Evolutionary conservation across 2,113 vertebrate species (phyloP), one percentile per base, ranked within the genome.

Genomic region (Carassius auratus): DNA sequence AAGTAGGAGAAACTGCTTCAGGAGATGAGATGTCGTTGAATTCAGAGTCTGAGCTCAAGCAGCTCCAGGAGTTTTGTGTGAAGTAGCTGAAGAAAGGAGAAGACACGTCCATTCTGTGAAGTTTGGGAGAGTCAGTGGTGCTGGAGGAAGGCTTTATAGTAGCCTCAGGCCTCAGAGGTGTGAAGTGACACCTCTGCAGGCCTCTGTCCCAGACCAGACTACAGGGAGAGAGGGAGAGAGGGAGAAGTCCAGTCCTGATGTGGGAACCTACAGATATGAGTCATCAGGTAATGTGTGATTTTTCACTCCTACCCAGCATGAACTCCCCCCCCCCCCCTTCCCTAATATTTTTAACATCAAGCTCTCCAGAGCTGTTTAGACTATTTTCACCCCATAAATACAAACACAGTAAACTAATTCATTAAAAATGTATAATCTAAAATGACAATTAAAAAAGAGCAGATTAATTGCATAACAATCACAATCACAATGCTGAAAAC

Each of bases 101-200:
- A 52, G 85, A 85, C 15, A 62, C 26, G 59, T 88, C 85, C 90
- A 92, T 92, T 83, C 64, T 87, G 55, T 62, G 33, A 84, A 81
- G 82, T 85, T 64, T 86, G 76, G 83, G 86, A 79, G 52, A 17
- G 42, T 64, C 9, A 73, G 81, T 81, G 23, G 87, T 81, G 59
- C 69, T 38, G 64, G 73, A 88, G 83, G 76, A 77, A 73, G 69
- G 85, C 87, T 93, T 91, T 93, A 93, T 93, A 84, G 86, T 45
- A 26, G 82, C 66, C 64, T 13, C 50, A 45, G 75, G 42, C 36
- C 62, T 71, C 71, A 48, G 90, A 93, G 91, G 92, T 93, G 92
- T 91, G 90, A 93, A 89, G 86, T 90, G 87, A 88, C 91, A 89
- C 90, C 91, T 92, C 89, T 62, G 61, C 89, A 88, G 89, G 86